phyloP scores from a whole-genome alignment of 1,140 invertebrate species.

The Papilio machaon region DNA sequence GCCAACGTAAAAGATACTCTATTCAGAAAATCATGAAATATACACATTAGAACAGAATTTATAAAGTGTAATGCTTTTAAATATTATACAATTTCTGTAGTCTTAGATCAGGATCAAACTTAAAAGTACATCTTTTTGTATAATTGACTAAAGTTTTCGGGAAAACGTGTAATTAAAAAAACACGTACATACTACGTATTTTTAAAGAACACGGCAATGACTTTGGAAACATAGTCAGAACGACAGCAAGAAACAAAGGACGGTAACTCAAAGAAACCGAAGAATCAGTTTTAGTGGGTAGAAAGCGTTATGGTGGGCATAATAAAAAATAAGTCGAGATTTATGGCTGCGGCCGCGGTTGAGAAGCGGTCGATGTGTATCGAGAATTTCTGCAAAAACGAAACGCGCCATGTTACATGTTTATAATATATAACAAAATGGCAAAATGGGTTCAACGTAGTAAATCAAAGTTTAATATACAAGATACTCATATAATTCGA shows the following conservation, averaged over 20 bases:
- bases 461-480: no score
- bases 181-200: background rate
- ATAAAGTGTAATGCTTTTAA: no score
- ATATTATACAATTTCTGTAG: no score
- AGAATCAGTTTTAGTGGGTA: slow-evolving; percentile 49
- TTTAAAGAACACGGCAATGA: background rate
- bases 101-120: no score
- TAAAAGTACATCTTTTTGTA: no score
- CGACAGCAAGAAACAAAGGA: slow-evolving; percentile 48
- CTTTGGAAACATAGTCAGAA: slow-evolving; percentile 16
- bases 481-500: no score
- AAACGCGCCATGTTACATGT: slow-evolving; percentile 9
- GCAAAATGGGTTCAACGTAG: background rate
- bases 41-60: no score
- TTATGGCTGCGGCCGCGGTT: slow-evolving; percentile 9
- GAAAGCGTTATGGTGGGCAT: slow-evolving; percentile 27
- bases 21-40: background rate
- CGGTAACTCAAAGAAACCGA: slow-evolving; percentile 58
- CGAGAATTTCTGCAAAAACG: slow-evolving; percentile 13
- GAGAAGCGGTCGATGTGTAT: background rate
- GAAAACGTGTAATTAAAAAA: background rate
- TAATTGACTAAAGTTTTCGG: no score
- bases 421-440: background rate
- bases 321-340: slow-evolving; percentile 35
- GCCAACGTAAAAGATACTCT: background rate